Conservation (phyloP, 1,140 invertebrate genomes). For the Papilio polyxenes region DNA sequence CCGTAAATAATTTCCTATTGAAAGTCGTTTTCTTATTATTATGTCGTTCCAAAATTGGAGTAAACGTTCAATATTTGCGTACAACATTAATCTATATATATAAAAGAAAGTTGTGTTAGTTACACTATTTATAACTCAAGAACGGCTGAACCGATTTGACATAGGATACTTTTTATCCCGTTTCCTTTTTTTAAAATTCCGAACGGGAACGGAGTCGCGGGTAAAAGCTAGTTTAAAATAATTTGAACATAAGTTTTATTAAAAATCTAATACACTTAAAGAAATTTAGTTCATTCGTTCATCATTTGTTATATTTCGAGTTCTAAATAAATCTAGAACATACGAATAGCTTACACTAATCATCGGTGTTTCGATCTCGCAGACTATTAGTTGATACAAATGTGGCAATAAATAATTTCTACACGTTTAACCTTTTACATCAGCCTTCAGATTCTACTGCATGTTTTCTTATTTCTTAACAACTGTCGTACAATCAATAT, state of each 20-base stretch:
- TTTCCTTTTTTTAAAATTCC: too few species aligned
- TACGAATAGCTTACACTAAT: not conserved
- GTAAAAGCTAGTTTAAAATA: too few species aligned
- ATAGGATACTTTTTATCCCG: too few species aligned
- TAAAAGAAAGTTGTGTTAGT: too few species aligned
- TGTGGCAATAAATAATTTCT: constrained; percentile 32
- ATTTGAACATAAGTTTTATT: not conserved
- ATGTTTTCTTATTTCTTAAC: constrained; percentile 32
- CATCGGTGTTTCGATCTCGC: not conserved
- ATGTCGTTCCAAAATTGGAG: not conserved
- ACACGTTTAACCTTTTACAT: constrained; percentile 35
- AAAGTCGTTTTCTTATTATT: not conserved
- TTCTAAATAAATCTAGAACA: not conserved
- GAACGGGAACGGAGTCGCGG: too few species aligned
- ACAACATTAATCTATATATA: not conserved
- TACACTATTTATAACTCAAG: too few species aligned
- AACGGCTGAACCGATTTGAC: too few species aligned
- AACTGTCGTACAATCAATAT: constrained; percentile 31
- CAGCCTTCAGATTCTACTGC: constrained; percentile 35
- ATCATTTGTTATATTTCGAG: not conserved
- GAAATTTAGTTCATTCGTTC: not conserved
- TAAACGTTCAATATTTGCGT: not conserved
- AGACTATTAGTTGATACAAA: constrained; percentile 33
- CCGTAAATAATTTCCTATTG: not conserved
- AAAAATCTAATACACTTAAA: not conserved